Evolutionary conservation across 2,797 vertebrate genomes (phyloP), one percentile per base, ranked within the genome.

Genomic region (Oryzias sinensis): DNA sequence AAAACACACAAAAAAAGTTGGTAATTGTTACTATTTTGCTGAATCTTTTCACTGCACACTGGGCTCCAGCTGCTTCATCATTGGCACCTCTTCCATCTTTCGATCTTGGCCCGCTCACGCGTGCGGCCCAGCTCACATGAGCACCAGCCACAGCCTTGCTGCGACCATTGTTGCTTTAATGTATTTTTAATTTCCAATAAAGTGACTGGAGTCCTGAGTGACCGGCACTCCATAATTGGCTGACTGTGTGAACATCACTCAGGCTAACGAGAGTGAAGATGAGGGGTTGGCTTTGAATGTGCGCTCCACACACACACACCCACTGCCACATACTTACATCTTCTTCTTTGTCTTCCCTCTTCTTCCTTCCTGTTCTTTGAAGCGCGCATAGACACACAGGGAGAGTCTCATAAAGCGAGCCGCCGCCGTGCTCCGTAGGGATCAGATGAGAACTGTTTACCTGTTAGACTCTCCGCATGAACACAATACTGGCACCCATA

Each of bases 191-290:
- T 90, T 87, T 85, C 82, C 85, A 82, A 78, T 68, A 74, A 88
- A 87, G 81, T 84, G 88, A 82, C 81, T 84, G 75, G 66, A 78
- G 85, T 83, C 83, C 79, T 82, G 77, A 16, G 85, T 82, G 84
- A 83, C 82, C 79, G 50, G 53, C 52, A 63, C 81, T 67, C 74
- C 63, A 72, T 91, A 91, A 91, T 91, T 91, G 89, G 81, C 76
- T 86, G 83, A 77, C 78, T 81, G 77, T 70, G 84, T 80, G 87
- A 92, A 89, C 88, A 92, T 89, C 87, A 89, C 79, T 91, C 90
- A 91, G 84, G 76, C 73, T 89, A 90, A 91, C 83, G 72, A 90
- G 88, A 77, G 70, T 71, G 53, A 50, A 29, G 72, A 70, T 62
- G 67, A 62, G 82, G 79, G 78, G 66, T 40, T 70, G 49, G 40